Evolutionary conservation across 1,140 invertebrate species (phyloP), one percentile per base, ranked within the genome.

Genomic region (Drosophila littoralis): DNA sequence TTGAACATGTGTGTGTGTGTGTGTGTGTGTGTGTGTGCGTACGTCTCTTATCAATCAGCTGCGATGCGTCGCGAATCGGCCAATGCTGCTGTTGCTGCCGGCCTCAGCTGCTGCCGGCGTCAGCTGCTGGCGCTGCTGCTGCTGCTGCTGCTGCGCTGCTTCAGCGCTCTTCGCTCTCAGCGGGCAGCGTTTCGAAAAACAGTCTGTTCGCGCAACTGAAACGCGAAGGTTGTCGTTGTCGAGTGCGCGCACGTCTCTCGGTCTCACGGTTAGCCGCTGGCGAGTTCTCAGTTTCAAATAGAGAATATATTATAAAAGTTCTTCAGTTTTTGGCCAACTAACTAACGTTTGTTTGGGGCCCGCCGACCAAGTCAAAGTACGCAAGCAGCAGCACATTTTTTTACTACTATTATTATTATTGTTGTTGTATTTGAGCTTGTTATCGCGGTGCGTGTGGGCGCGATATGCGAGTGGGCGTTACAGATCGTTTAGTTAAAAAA

Each of bases 261-360:
- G 43, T 60, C 10, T 60, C 55, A 42, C 42, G 22, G 43, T 46
- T 15, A 35, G 22, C 28, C 61, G 57, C 32, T 65, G 52, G 58
- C 76, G 55, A 65, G 58, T 68, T 74, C 64, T 67, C 35, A 45
- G 58, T 46, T 22, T 43, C 13, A 40, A 42, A 42, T 35, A 55
- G 57, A 57, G 33, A 51, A 38, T 59, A 2, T 28, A 28, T 28
- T 28, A 28, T 36, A 8, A 15, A 50, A 63, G 40, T 61, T 65
- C 61, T 61, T 82, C 58, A 65, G 64, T 78, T 70, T 65, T 75
- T 75, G 75, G 75, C 82, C 75, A 81, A 81, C 67, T 79, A 76
- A 69, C 82, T 79, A 76, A 69, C 82, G 78, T 33, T 78, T 78
- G 69, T 68, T 85, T 77, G 35, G 57, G 66, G 38, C 61, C 22